These are phyloP conservation scores for Caenorhabditis drosophilae DNA, from an alignment of 2,888 invertebrate species.

Conservation along the genomic window DNA sequence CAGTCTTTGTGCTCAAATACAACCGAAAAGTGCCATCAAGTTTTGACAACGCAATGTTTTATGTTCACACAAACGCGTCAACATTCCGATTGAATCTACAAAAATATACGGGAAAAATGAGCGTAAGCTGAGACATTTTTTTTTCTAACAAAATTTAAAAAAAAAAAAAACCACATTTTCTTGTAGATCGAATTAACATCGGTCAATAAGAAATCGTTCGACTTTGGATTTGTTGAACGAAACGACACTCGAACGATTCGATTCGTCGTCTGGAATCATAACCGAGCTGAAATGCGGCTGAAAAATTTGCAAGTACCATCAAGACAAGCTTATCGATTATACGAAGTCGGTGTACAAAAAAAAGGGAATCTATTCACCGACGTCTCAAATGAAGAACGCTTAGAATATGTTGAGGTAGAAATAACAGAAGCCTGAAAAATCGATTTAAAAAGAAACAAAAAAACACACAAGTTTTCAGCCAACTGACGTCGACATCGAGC, in stretches of 20 bases:
- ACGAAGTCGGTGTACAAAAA: slow-evolving; percentile 50
- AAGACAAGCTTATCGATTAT: slow-evolving; percentile 54
- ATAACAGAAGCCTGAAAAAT: no score
- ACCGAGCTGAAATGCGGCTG: slow-evolving; percentile 78
- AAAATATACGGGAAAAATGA: slow-evolving; percentile 34
- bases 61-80: slow-evolving; percentile 79
- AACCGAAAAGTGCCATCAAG: slow-evolving; percentile 36
- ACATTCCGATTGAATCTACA: slow-evolving; percentile 74
- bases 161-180: no score
- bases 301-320: slow-evolving; percentile 65
- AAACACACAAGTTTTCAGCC: slow-evolving; percentile 25
- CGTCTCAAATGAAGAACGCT: slow-evolving; percentile 29
- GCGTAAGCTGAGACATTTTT: slow-evolving; percentile 12
- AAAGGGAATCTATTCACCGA: slow-evolving; percentile 23
- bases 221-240: slow-evolving; percentile 74
- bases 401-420: slow-evolving; percentile 27
- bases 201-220: slow-evolving; percentile 69
- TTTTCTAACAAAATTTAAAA: not conserved
- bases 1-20: slow-evolving; percentile 61
- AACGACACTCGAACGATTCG: slow-evolving; percentile 77
- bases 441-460: no score
- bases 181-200: slow-evolving; percentile 71
- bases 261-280: slow-evolving; percentile 79
- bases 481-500: slow-evolving; percentile 54
- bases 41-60: slow-evolving; percentile 65